Percentiles rank a stretch among this genome's conserved stretches.
phyloP scores from a whole-genome alignment of 2,113 vertebrate genomes.

The Notarius quadriscutis region DNA sequence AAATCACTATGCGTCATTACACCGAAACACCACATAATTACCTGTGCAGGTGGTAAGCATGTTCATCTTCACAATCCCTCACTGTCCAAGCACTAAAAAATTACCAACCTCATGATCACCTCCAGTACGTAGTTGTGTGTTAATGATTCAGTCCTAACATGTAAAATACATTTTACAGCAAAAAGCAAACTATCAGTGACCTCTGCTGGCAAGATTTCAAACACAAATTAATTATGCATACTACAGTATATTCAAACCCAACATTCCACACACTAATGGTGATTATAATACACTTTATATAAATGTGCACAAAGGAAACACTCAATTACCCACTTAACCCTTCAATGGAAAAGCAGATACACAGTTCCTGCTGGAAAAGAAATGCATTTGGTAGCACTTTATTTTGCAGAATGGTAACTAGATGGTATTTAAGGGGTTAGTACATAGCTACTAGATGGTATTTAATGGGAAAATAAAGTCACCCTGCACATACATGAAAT shows the following conservation, averaged over 20 bases:
- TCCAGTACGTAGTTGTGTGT: no score
- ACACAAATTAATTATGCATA: not conserved
- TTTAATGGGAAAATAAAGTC: not conserved
- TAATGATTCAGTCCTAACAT: not conserved
- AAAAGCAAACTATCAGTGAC: slow-evolving; percentile 27
- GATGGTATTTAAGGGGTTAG: not conserved
- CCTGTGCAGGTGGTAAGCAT: not conserved
- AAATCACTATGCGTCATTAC: not conserved
- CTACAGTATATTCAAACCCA: not conserved
- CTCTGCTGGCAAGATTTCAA: slow-evolving; percentile 33
- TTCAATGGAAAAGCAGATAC: not conserved
- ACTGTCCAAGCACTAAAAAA: not conserved
- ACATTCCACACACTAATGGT: not conserved
- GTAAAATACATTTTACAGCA: not conserved
- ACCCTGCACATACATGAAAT: not conserved
- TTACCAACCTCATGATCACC: not conserved
- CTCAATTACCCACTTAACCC: not conserved
- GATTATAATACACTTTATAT: not conserved
- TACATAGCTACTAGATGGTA: not conserved
- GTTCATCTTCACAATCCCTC: not conserved
- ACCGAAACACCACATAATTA: not conserved
- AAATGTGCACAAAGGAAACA: not conserved
- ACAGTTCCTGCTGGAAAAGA: not conserved
- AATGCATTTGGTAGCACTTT: not conserved
- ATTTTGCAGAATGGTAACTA: not conserved